phyloP scores from a whole-genome alignment of 1,140 invertebrate species.

The Macrobrachium nipponense region DNA sequence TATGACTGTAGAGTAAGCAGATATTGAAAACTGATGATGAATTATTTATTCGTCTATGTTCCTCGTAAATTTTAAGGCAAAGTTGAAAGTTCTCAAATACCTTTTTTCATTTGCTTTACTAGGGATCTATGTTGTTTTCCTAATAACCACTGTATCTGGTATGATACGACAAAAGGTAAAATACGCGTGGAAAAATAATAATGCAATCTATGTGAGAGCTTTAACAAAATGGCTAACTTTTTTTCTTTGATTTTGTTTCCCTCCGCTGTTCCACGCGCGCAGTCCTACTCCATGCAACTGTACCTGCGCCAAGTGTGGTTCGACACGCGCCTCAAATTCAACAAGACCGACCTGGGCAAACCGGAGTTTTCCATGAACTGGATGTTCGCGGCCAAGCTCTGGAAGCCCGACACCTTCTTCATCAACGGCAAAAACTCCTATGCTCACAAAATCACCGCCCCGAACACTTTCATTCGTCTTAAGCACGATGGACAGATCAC shows the following conservation, averaged over 20 bases:
- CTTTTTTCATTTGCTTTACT: too few relatives aligned
- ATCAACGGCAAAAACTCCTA: conserved; percentile 76
- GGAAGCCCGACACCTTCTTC: conserved; percentile 78
- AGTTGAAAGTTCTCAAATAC: too few relatives aligned
- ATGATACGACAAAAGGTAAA: too few relatives aligned
- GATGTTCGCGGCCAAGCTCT: conserved; percentile 75
- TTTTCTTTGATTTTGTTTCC: background rate
- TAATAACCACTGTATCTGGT: too few relatives aligned
- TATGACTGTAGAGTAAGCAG: too few relatives aligned
- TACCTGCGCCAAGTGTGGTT: conserved; percentile 76
- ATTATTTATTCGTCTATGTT: too few relatives aligned
- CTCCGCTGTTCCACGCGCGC: conserved; percentile 64
- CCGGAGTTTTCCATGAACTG: conserved; percentile 74
- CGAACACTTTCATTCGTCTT: conserved; percentile 75
- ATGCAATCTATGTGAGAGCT: too few relatives aligned
- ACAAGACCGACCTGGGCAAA: conserved; percentile 66
- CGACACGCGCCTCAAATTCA: conserved; percentile 72
- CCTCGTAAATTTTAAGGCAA: too few relatives aligned
- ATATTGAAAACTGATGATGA: too few relatives aligned
- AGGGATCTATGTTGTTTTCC: too few relatives aligned
- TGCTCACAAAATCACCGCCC: conserved; percentile 76
- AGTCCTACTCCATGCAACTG: conserved; percentile 97
- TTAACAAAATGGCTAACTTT: too few relatives aligned
- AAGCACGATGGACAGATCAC: conserved; percentile 73
- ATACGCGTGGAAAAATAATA: too few relatives aligned